Conservation (phyloP, 2,113 vertebrate species). For the Tetrax tetrax region DNA sequence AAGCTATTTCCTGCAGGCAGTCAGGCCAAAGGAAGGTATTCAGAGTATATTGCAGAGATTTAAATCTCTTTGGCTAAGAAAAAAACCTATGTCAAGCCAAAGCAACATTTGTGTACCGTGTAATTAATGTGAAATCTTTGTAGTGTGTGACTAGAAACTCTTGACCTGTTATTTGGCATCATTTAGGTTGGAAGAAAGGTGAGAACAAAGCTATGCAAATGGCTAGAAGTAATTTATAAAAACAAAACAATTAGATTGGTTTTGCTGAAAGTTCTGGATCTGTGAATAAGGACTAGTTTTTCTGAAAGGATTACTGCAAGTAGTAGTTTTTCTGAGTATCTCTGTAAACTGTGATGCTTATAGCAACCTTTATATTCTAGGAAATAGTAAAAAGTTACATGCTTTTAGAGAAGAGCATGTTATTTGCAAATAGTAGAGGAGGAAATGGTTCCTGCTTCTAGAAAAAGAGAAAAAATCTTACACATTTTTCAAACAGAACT, state of each 20-base stretch:
- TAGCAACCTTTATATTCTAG: not conserved
- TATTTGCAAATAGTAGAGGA: not conserved
- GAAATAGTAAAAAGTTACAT: not conserved
- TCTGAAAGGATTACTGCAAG: not conserved
- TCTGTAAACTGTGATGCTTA: not conserved
- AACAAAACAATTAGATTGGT: not conserved
- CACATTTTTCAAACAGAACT: not conserved
- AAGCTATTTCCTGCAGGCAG: conserved; percentile 37
- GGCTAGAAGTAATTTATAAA: not conserved
- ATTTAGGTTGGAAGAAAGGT: not conserved
- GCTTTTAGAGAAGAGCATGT: not conserved
- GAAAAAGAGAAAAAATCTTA: not conserved
- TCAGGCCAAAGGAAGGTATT: conserved; percentile 15
- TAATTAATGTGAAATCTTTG: not conserved
- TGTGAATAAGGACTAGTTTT: not conserved
- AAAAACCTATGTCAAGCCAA: not conserved
- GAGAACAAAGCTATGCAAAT: not conserved
- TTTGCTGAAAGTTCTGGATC: conserved; percentile 8
- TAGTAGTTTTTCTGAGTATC: not conserved
- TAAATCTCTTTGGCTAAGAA: not conserved
- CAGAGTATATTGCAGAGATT: not conserved
- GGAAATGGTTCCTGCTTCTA: not conserved
- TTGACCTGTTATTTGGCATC: not conserved
- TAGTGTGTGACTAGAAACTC: not conserved
- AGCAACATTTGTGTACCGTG: not conserved